Evolutionary conservation across 2,797 vertebrate species (phyloP), one percentile per base, ranked within the genome.

Genomic region (Argentina silus): DNA sequence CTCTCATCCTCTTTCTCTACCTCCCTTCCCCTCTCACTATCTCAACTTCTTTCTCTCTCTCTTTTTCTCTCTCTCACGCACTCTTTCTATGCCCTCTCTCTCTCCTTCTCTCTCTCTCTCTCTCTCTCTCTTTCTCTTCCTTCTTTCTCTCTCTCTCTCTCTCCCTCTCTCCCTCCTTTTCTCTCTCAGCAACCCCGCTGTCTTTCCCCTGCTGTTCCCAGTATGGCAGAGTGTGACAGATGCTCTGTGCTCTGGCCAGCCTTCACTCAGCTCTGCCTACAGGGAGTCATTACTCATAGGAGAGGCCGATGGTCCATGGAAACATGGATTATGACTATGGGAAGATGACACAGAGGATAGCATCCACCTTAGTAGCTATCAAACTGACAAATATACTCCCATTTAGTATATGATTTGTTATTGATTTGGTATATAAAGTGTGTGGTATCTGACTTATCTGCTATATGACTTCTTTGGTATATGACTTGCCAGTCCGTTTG

Each of bases 281-380:
- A 44, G 5, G 53, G 21, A 76, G 63, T 70, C 82, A 72, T 86
- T 77, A 42, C 43, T 80, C 70, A 72, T 56, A 19, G 69, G 36
- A 42, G 73, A 45, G 21, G 45, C 61, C 15, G 60, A 12, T 64
- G 67, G 27, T 23, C 14, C 55, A 45, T 73, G 73, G 68, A 78
- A 76, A 67, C 63, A 44, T 67, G 42, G 51, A 4, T 36, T 36
- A 36, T 36, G 27, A 36, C 27, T 36, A 53, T 76, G 36, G 60
- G 7, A 43, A 62, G 15, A 36, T 36, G 27, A 36, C 27, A 36
- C 27, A 1, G 27, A 62, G 66, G 57, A 73, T 72, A 3, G 77
- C 65, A 14, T n/a, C 23, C 14, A 70, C 19, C 21, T 76, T 45
- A 1, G 36, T 19, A 36, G 27, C 27, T 45, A 17, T 71, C 56